phyloP scores from a whole-genome alignment of 2,888 invertebrate genomes.

The Aleiodes alternator region DNA sequence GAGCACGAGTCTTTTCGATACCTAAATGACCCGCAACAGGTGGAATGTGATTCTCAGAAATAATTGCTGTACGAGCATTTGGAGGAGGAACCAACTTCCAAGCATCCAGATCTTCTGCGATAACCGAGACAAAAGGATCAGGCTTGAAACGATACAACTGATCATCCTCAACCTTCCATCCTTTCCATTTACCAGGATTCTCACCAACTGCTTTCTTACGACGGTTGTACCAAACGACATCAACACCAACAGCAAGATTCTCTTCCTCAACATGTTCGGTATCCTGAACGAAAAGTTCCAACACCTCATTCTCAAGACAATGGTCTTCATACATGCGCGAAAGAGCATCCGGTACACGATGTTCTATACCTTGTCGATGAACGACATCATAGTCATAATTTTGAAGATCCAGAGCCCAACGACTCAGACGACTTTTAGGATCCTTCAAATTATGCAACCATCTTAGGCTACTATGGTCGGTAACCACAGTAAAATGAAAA shows the following conservation, averaged over 20 bases:
- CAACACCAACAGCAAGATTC: no score
- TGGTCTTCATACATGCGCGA: constrained; percentile 41
- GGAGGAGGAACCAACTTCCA: no score
- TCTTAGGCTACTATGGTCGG: constrained; percentile 46
- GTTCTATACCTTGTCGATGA: constrained; percentile 27
- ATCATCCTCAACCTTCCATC: neutral
- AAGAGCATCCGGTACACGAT: constrained; percentile 34
- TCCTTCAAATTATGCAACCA: constrained; percentile 56
- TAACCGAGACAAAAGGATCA: neutral
- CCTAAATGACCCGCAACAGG: no score
- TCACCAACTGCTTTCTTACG: neutral
- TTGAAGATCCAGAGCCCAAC: constrained; percentile 54
- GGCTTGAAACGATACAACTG: constrained; percentile 8
- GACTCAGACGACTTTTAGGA: constrained; percentile 48
- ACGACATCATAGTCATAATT: constrained; percentile 48
- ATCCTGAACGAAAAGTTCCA: no score
- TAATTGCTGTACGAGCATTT: neutral
- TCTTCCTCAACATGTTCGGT: no score
- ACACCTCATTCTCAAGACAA: neutral
- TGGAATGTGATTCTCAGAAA: no score
- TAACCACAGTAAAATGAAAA: constrained; percentile 50
- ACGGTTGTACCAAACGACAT: constrained; percentile 28
- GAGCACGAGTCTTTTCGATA: constrained; percentile 49
- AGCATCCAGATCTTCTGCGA: neutral
- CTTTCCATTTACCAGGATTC: neutral